Evolutionary conservation across 2,113 vertebrate genomes (phyloP).

Genomic region (Actenoides lindsayi): DNA sequence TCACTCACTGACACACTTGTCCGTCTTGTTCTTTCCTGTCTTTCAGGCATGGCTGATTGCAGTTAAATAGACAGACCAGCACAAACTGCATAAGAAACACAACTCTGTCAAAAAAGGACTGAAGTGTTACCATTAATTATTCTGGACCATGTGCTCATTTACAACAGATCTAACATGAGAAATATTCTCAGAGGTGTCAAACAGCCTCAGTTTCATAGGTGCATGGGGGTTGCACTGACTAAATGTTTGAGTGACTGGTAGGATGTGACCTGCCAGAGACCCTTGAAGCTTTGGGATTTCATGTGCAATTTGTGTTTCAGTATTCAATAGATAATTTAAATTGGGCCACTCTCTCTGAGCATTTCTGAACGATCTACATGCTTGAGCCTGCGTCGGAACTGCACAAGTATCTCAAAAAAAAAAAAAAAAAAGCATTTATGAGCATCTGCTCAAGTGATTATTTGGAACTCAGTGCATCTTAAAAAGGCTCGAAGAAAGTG

Average conservation of each 20-base stretch:
- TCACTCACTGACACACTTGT: conserved; percentile 78
- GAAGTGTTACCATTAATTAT: conserved; percentile 79
- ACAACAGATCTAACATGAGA: conserved; percentile 73
- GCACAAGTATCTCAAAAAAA: not conserved
- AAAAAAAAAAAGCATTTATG: not conserved
- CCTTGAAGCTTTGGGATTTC: conserved; percentile 73
- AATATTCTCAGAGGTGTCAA: conserved; percentile 78
- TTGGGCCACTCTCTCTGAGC: conserved; percentile 12
- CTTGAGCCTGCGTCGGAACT: not conserved
- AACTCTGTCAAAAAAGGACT: conserved; percentile 78
- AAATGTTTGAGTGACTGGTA: conserved; percentile 74
- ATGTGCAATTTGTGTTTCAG: conserved; percentile 67
- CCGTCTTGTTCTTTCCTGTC: conserved; percentile 77
- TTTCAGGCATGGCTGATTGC: conserved; percentile 74
- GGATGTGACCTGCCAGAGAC: conserved; percentile 73
- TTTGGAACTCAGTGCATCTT: not conserved
- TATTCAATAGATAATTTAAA: conserved; percentile 71
- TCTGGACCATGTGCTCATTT: conserved; percentile 78
- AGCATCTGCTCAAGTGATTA: conserved; percentile 31
- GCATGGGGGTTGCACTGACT: conserved; percentile 64
- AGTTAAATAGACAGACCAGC: conserved; percentile 71
- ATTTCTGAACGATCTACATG: conserved; percentile 45
- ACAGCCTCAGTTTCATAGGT: conserved; percentile 72
- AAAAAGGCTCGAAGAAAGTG: not conserved
- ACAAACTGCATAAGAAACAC: conserved; percentile 62